Base-by-base conservation (phyloP, 1,140 invertebrate species). In the Drosophila parabipectinata region DNA sequence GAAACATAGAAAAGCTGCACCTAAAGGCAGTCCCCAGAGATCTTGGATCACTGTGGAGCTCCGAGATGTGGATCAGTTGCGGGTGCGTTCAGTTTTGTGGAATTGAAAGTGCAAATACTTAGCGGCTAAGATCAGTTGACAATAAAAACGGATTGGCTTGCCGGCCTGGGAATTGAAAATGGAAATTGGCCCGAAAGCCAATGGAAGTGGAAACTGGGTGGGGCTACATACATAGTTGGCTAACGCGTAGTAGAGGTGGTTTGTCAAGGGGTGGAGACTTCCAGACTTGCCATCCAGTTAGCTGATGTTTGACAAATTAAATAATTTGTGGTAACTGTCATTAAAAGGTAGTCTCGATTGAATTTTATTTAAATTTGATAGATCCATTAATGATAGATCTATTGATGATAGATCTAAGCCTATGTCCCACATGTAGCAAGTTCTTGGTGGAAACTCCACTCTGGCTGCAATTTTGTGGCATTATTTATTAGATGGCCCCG, bases 401-500 rank as follows among this genome's bases (percentile, higher is more conserved):
- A 18, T 18, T 18, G 1, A 21, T 21, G 21, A 21, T 21, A 21
- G 21, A 21, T 21, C 4, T 39, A 10, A 9, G 2, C 10, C 9
- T 39, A 12, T 39, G 0, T 54, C 15, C 39, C 52, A 41, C 62
- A 32, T 68, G 47, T 48, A 66, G 81, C 81, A 81, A 87, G 77
- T 81, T 74, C 77, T 72, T 21, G 21, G 21, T 3, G 3, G 21
- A 21, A 21, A 21, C 21, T 21, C 21, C 21, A 21, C 21, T 21
- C 2, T 32, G 8, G 50, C 34, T 26, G 26, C 51, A 55, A 52
- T 34, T 47, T 47, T 8, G 44, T 9, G 66, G 71, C 83, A 82
- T 82, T 87, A 87, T 87, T 87, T 87, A 87, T 87, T 88, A 87
- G 83, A 87, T 88, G 83, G 69, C 74, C 82, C 61, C 78, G 78